Conservation (phyloP, 2,888 invertebrate genomes). For the Rhagonycha lutea region DNA sequence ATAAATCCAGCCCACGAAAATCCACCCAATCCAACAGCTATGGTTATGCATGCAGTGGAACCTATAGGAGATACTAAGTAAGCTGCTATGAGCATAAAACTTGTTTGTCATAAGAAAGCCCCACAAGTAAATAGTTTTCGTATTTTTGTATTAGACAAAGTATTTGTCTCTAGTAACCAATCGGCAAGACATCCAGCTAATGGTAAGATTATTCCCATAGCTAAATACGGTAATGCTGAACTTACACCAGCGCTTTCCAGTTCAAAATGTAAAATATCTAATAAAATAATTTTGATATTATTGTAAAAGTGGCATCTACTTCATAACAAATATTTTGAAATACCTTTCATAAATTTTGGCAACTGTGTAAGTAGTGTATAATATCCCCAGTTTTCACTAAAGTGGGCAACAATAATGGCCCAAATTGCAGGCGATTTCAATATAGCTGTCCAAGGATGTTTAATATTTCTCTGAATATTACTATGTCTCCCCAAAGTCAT, state of each 20-base stretch:
- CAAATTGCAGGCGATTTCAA: constrained; percentile 78
- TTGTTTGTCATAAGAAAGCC: constrained; percentile 77
- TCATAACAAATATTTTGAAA: not conserved
- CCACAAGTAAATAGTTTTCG: constrained; percentile 70
- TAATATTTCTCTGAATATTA: constrained; percentile 56
- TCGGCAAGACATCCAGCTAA: constrained; percentile 85
- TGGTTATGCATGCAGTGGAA: constrained; percentile 80
- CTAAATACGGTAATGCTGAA: constrained; percentile 85
- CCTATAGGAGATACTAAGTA: constrained; percentile 70
- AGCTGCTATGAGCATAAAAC: constrained; percentile 85
- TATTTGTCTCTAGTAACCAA: constrained; percentile 67
- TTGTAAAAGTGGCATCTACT: too few relatives aligned
- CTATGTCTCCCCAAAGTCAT: constrained; percentile 60
- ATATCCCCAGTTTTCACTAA: constrained; percentile 90
- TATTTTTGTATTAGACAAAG: constrained; percentile 76
- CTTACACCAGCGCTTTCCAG: constrained; percentile 80
- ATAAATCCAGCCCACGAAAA: constrained; percentile 93
- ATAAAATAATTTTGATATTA: not conserved
- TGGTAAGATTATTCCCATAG: constrained; percentile 82
- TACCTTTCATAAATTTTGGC: constrained; percentile 83
- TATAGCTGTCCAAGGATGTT: constrained; percentile 79
- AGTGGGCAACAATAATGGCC: constrained; percentile 83
- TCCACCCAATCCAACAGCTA: constrained; percentile 88
- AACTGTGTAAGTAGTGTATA: constrained; percentile 82
- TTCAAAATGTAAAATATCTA: constrained; percentile 75